Conservation (phyloP, 2,113 vertebrate genomes). For the Ceratotherium simum region DNA sequence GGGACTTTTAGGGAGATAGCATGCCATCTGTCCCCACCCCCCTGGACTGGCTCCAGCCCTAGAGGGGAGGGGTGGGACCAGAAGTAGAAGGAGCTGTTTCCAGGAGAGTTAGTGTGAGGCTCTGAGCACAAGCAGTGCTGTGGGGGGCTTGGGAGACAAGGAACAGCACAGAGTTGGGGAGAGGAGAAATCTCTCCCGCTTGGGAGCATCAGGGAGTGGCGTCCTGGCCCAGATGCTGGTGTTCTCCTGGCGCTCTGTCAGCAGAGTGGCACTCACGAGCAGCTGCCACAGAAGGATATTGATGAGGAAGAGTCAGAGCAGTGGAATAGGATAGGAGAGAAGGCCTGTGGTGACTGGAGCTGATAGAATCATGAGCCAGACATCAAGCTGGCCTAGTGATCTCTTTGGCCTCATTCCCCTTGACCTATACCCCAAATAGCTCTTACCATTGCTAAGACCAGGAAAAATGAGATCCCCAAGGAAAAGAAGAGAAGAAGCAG, state of each 20-base stretch:
- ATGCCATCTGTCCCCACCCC: background rate
- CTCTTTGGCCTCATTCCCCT: background rate
- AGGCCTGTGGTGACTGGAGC: background rate
- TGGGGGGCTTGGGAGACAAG: background rate
- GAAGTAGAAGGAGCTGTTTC: background rate
- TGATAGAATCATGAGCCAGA: background rate
- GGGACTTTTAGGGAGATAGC: background rate
- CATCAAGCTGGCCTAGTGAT: background rate
- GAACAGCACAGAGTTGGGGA: background rate
- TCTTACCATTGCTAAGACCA: background rate
- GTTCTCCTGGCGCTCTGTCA: background rate
- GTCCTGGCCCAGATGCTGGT: fast-evolving
- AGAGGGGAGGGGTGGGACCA: background rate
- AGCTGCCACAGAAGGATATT: background rate
- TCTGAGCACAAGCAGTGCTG: background rate
- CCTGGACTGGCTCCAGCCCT: background rate
- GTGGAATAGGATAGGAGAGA: background rate
- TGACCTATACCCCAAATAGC: background rate
- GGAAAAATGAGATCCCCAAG: background rate
- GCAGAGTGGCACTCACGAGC: background rate
- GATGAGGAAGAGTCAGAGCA: background rate
- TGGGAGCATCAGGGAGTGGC: too few relatives aligned
- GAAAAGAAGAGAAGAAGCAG: background rate
- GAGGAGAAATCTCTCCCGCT: background rate
- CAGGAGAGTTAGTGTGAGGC: background rate